Base-by-base conservation (phyloP, 1,140 invertebrate genomes). In the Drosophila varians region DNA sequence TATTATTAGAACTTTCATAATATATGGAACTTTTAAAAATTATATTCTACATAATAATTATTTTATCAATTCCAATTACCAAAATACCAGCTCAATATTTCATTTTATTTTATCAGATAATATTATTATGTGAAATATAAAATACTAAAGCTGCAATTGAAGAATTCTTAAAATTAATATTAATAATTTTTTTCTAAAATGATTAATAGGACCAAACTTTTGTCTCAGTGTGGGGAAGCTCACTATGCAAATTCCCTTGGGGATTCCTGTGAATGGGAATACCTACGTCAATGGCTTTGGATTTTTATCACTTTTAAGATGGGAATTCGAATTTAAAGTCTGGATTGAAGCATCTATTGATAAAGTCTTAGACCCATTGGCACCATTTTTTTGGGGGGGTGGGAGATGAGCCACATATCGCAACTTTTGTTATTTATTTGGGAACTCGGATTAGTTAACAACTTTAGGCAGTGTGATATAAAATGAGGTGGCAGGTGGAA, bases 371-470 rank as follows among this genome's bases (percentile, higher is more conserved):
- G 43, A 36, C 34, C 18, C 62, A 26, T 31, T 12, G 25, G n/a
- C 21, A 23, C 19, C 23, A 4, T 42, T 18, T 42, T 19, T 3
- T 18, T n/a, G n/a, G n/a, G n/a, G n/a, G n/a, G n/a, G 60, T 65
- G 46, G 60, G 52, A 60, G 52, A 31, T 31, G 36, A 45, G 21
- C 16, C 46, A 66, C 31, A 43, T 65, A 52, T 26, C 12, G 12
- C 47, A 66, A 48, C 61, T 16, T 51, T 45, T 66, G 34, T 14
- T 38, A 38, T 38, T 31, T 31, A 4, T 31, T 31, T 23, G 26
- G 21, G 7, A 6, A 16, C 26, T 57, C 11, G n/a, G 6, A 52
- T 21, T 51, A 1, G 60, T 64, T 64, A 64, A 60, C 60, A 64
- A 47, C 55, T 64, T n/a, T n/a, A 23, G 42, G 60, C 31, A 56